Conservation (phyloP, 2,888 invertebrate genomes). For the Harpagoxenus sublaevis region DNA sequence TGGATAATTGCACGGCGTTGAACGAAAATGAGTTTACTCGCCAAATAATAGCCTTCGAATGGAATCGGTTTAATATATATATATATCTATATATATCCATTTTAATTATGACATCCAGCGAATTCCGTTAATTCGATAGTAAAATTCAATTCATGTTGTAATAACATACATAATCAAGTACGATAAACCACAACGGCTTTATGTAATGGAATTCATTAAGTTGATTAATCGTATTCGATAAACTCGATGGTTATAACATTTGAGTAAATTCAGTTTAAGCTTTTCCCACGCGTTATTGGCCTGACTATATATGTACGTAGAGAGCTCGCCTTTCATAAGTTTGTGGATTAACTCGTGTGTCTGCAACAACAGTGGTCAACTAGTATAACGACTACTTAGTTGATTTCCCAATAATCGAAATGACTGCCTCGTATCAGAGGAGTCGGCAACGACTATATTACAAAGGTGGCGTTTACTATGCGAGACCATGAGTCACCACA, state of each 20-base stretch:
- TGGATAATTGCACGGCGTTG: slow-evolving; percentile 10
- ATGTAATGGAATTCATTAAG: slow-evolving; percentile 15
- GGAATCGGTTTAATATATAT: background rate
- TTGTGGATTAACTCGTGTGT: slow-evolving; percentile 5
- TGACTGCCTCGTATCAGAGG: slow-evolving; percentile 46
- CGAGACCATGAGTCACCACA: slow-evolving; percentile 63
- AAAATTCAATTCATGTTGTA: slow-evolving; percentile 1
- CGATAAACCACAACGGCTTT: background rate
- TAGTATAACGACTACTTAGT: slow-evolving; percentile 24
- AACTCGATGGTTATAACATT: background rate
- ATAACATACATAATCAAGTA: background rate
- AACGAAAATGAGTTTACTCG: background rate
- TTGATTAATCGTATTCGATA: background rate
- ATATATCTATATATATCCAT: background rate
- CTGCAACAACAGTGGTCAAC: slow-evolving; percentile 3
- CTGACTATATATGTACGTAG: background rate
- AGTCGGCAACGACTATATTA: slow-evolving; percentile 63
- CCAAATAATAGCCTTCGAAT: background rate
- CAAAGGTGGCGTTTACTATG: slow-evolving; percentile 52
- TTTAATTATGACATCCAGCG: background rate
- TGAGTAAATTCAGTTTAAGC: background rate
- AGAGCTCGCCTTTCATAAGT: background rate
- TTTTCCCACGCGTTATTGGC: background rate
- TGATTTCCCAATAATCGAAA: slow-evolving; percentile 46
- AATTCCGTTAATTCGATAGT: background rate